Base-by-base conservation (phyloP, 2,888 invertebrate genomes). In the Tenthredo notha region DNA sequence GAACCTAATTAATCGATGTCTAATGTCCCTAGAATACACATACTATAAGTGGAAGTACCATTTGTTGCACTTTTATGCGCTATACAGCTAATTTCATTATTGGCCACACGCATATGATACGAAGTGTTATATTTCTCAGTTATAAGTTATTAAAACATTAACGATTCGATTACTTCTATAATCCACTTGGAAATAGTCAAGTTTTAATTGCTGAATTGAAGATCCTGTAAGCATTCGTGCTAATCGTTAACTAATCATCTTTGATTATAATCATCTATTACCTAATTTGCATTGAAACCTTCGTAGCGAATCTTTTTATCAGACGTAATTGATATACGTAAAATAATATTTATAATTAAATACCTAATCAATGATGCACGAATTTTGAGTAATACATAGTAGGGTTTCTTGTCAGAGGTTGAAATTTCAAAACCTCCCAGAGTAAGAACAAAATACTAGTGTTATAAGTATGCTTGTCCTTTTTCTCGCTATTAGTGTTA, bases 1-100 rank as follows among this genome's bases (percentile, higher is more conserved):
- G 58, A 80, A 80, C 61, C 21, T 61, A 80, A 61, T 80, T 80
- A 80, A 61, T 61, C 37, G 37, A 80, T 80, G 78, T 80, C 37
- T 61, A 37, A 80, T 80, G 21, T 80, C 78, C 40, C 21, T 80
- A 80, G 21, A 37, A 80, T 61, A 37, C 9, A 54, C 18, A 77
- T 77, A 74, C 4, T 43, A 29, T 80, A 40, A 80, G 50, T 61
- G 61, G 40, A 80, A 80, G 50, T 80, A 80, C n/a, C 61, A 40
- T 61, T 80, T 61, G 61, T 80, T 80, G 61, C 33, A 80, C 61
- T 58, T 80, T 61, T 40, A 58, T 61, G 78, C 78, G 33, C 33
- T 61, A 61, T 21, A 40, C 58, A 80, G 78, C 37, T 80, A 80
- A 21, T 58, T 58, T 61, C 5, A 80, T 37, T 21, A 12, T 61